phyloP scores from a whole-genome alignment of 2,797 vertebrate genomes.

The Rhinichthys osculus region DNA sequence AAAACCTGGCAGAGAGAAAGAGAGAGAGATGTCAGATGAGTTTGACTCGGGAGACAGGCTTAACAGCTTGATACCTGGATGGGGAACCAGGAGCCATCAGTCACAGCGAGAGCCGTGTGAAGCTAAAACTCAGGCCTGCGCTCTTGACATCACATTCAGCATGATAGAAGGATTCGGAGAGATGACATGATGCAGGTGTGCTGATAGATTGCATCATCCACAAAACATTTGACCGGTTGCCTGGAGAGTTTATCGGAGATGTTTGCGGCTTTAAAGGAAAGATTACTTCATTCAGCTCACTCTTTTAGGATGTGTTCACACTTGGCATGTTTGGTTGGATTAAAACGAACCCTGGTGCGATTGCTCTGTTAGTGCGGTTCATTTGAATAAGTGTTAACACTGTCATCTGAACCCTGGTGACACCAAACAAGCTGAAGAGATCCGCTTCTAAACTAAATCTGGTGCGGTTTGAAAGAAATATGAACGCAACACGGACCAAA shows the following conservation, averaged over 20 bases:
- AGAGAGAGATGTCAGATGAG: conserved; percentile 46
- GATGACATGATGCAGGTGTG: conserved; percentile 21
- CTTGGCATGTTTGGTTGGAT: neutral
- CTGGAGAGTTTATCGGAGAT: neutral
- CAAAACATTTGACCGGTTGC: conserved; percentile 8
- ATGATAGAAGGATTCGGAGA: neutral
- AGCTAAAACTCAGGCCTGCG: conserved; percentile 32
- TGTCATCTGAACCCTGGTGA: no score
- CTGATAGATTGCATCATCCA: conserved; percentile 26
- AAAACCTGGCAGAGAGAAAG: conserved; percentile 57
- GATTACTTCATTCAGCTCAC: neutral
- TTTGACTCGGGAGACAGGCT: conserved; percentile 37
- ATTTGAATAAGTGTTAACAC: neutral
- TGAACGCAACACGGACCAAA: no score
- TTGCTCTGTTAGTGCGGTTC: neutral
- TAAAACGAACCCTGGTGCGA: neutral
- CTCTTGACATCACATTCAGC: conserved; percentile 34
- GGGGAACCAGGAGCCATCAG: conserved; percentile 46
- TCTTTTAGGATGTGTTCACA: neutral
- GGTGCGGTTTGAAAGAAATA: neutral
- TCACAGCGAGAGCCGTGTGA: conserved; percentile 30
- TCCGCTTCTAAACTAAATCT: neutral
- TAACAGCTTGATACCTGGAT: conserved; percentile 46
- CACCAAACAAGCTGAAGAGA: no score
- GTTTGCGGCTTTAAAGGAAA: neutral